phyloP scores from a whole-genome alignment of 1,140 invertebrate genomes.

The Cotesia typhae region DNA sequence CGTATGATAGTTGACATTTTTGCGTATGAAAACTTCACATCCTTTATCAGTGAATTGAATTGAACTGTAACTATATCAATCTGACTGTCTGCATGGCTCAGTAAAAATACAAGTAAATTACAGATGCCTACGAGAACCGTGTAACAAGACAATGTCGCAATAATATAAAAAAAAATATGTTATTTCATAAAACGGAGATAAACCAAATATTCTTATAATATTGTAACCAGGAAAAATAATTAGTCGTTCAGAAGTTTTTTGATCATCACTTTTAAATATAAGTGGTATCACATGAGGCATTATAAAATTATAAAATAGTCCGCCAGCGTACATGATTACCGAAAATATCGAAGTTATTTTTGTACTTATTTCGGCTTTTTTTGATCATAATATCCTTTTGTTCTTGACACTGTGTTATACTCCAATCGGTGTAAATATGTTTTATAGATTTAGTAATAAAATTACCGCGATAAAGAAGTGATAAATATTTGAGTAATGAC shows the following conservation, averaged over 20 bases:
- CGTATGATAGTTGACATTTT: slow-evolving; percentile 13
- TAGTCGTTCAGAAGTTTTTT: not conserved
- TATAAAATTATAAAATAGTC: slow-evolving; percentile 18
- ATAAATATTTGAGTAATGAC: too few relatives aligned
- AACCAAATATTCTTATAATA: slow-evolving; percentile 29
- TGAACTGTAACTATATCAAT: too few relatives aligned
- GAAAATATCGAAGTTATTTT: slow-evolving; percentile 1
- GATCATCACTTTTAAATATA: not conserved
- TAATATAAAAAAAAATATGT: slow-evolving; percentile 35
- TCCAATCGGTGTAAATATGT: slow-evolving; percentile 3
- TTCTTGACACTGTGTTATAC: not conserved
- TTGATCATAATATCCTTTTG: slow-evolving; percentile 15
- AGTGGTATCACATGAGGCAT: slow-evolving; percentile 25
- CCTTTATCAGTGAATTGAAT: slow-evolving; percentile 15
- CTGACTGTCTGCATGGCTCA: too few relatives aligned
- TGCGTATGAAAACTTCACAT: not conserved
- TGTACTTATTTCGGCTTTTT: not conserved
- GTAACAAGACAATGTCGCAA: slow-evolving; percentile 32
- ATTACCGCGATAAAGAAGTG: too few relatives aligned
- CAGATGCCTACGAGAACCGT: slow-evolving; percentile 17
- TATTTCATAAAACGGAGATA: slow-evolving; percentile 40
- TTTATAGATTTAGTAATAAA: not conserved
- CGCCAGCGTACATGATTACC: slow-evolving; percentile 3
- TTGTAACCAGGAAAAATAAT: slow-evolving; percentile 33
- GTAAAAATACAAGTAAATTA: slow-evolving; percentile 25